These are phyloP conservation scores for Paralvinella palmiformis DNA, from an alignment of 1,140 invertebrate genomes.

Conservation along the genomic window DNA sequence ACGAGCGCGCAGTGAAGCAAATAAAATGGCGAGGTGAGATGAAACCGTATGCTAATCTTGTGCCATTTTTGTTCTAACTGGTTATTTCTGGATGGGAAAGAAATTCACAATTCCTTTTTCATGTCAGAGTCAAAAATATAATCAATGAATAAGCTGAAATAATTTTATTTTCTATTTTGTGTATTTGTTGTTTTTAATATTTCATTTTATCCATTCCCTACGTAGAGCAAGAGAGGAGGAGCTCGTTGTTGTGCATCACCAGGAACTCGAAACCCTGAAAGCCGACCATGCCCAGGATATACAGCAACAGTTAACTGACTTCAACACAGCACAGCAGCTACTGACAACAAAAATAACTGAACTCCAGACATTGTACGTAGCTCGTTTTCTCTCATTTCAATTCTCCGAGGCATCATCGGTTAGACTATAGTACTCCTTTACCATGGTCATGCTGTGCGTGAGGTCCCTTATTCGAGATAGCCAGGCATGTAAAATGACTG, in stretches of 20 bases:
- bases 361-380: slow-evolving; percentile 41
- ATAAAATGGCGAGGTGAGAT: slow-evolving; percentile 34
- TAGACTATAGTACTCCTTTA: too few relatives aligned
- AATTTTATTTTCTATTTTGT: not conserved
- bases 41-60: not conserved
- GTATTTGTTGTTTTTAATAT: not conserved
- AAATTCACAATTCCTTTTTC: not conserved
- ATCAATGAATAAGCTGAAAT: not conserved
- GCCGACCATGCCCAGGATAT: slow-evolving; percentile 37
- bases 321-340: slow-evolving; percentile 44
- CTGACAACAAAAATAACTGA: slow-evolving; percentile 48
- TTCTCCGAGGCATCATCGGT: too few relatives aligned
- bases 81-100: not conserved
- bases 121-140: not conserved
- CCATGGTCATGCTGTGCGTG: too few relatives aligned
- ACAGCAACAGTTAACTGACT: slow-evolving; percentile 42
- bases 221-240: slow-evolving; percentile 37
- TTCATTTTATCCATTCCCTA: slow-evolving; percentile 13
- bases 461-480: too few relatives aligned
- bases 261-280: slow-evolving; percentile 32
- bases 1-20: slow-evolving; percentile 37
- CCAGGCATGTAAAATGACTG: too few relatives aligned
- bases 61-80: not conserved
- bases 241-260: slow-evolving; percentile 26
- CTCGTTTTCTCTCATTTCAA: not conserved